Conservation (phyloP, 1,140 invertebrate genomes). For the Drosophila lacertosa region DNA sequence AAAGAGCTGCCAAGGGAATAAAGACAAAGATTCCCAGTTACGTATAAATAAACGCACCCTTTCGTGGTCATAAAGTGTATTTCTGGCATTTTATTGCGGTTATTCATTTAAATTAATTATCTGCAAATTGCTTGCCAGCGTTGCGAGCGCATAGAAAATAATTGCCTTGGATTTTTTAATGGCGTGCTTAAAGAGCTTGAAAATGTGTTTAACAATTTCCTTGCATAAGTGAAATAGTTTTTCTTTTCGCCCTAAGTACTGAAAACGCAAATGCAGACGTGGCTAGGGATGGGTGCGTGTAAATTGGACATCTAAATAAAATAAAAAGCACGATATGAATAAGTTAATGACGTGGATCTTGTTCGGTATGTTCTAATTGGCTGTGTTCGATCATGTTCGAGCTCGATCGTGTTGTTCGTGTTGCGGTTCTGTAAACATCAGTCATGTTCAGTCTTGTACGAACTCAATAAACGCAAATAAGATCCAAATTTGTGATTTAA, state of each 20-base stretch:
- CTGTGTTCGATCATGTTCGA: too few relatives aligned
- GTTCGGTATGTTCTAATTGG: too few relatives aligned
- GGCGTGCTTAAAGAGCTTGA: slow-evolving; percentile 6
- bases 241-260: neutral
- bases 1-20: neutral
- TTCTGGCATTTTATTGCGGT: slow-evolving; percentile 48
- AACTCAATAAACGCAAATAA: neutral
- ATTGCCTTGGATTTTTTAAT: slow-evolving; percentile 15
- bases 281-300: neutral
- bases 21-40: neutral
- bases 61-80: slow-evolving; percentile 50
- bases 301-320: too few relatives aligned
- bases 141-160: neutral
- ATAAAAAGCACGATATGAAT: too few relatives aligned
- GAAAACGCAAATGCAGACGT: neutral
- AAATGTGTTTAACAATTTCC: neutral
- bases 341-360: too few relatives aligned
- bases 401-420: too few relatives aligned
- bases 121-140: slow-evolving; percentile 5
- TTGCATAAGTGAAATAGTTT: slow-evolving; percentile 9
- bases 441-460: too few relatives aligned
- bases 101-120: slow-evolving; percentile 61
- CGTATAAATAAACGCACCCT: slow-evolving; percentile 28
- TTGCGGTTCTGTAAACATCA: too few relatives aligned
- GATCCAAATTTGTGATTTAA: too few relatives aligned